Base-by-base conservation (phyloP, 2,113 vertebrate species). In the Phylloscopus whistleri region DNA sequence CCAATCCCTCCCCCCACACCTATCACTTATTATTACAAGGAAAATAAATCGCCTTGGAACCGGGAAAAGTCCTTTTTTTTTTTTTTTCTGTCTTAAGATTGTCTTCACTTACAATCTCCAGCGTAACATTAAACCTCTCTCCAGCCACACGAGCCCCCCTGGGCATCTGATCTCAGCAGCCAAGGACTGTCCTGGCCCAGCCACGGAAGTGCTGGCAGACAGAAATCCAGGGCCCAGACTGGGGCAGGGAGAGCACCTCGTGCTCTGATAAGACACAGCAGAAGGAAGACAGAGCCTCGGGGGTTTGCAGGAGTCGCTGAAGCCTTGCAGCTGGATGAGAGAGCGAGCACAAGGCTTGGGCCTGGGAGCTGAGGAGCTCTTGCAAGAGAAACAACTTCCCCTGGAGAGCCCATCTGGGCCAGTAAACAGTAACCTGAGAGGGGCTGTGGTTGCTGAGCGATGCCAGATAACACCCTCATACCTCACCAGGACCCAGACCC, bases 321-420 rank as follows among this genome's bases (percentile, higher is more conserved):
- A 94, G 91, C 70, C 72, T 94, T 60, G 33, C 90, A 97, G 95
- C 96, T 95, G 95, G 90, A 76, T 1, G 67, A 39, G 89, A 53
- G 35, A 23, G 23, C 27, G 3, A 91, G 43, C 12, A 2, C 51
- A 31, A 27, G 58, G 95, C 87, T 87, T 5, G 0, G 68, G 8
- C 7, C 48, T 78, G 55, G 8, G 51, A 67, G 66, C 60, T 64
- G 58, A 56, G 74, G 68, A 90, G 89, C 19, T 41, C 16, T 7
- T 46, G 53, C 67, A 39, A 41, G 46, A 76, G 58, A 85, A 26
- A 35, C 78, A 33, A 17, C 84, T 95, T 86, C 48, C 91, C 92
- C 79, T 30, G 79, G 92, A 94, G 92, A 90, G 31, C 59, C 55
- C 79, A 52, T 23, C 72, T n/a, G 79, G 82, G 90, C 82, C 93